Percentiles rank a stretch among this genome's conserved stretches.
Conservation (phyloP, 2,113 vertebrate genomes). For the Pogonocichla stellata region DNA sequence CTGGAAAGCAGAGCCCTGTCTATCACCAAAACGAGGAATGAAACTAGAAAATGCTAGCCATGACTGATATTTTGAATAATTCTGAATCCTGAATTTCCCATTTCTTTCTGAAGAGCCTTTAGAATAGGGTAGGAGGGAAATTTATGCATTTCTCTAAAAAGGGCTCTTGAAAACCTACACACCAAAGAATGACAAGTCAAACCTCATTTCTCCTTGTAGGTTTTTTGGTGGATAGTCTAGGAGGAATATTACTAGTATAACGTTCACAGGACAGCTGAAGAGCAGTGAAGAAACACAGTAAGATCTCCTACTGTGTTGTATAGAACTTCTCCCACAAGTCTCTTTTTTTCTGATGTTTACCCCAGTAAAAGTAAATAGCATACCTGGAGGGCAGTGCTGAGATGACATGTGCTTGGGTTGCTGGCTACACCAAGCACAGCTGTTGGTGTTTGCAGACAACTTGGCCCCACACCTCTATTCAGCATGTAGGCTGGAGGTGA, state of each 20-base stretch:
- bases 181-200: background rate
- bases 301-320: background rate
- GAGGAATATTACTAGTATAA: background rate
- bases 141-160: background rate
- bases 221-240: background rate
- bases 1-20: background rate
- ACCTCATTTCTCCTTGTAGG: background rate
- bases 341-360: background rate
- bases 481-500: conserved; percentile 26
- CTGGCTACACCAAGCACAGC: conserved; percentile 54
- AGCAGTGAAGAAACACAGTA: background rate
- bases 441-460: conserved; percentile 43
- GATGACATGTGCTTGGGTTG: background rate
- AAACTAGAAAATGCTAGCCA: background rate
- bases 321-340: background rate
- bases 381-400: background rate
- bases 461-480: conserved; percentile 35
- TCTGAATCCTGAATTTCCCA: background rate
- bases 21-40: background rate
- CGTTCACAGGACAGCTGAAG: background rate
- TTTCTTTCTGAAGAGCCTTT: background rate
- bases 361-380: background rate
- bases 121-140: background rate
- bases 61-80: background rate
- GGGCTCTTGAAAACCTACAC: background rate